Conservation (phyloP, 2,888 invertebrate species). For the Drosophila antonietae region DNA sequence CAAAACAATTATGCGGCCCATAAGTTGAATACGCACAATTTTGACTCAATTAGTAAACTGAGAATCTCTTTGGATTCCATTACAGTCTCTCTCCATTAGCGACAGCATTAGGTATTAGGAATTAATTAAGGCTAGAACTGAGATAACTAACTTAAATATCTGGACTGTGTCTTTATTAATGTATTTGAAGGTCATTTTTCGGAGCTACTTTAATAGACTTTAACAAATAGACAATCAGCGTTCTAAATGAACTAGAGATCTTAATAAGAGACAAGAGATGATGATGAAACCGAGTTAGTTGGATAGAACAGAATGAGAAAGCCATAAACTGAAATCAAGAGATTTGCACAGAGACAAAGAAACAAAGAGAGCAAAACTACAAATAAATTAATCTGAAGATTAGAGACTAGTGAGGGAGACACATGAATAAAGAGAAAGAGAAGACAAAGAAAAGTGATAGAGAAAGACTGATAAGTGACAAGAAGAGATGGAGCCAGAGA, state of each 20-base stretch:
- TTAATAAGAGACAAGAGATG: background rate
- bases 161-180: background rate
- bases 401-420: background rate
- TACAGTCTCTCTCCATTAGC: slow-evolving; percentile 1
- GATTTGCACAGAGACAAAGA: background rate
- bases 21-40: slow-evolving; percentile 7
- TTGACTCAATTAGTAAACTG: slow-evolving; percentile 53
- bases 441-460: background rate
- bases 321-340: background rate
- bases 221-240: background rate
- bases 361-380: background rate
- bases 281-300: too few species aligned
- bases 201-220: too few species aligned
- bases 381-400: background rate
- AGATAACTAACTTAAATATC: background rate
- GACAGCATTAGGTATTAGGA: background rate
- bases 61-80: slow-evolving; percentile 8
- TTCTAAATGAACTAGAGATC: background rate
- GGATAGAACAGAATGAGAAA: background rate
- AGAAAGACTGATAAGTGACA: background rate
- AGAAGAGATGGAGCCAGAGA: background rate
- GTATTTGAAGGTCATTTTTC: background rate
- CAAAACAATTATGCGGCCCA: slow-evolving; percentile 24
- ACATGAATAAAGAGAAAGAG: background rate
- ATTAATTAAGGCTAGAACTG: background rate